These are phyloP conservation scores for Caradrina kadenii DNA, from an alignment of 2,888 invertebrate genomes.

Conservation along the genomic window DNA sequence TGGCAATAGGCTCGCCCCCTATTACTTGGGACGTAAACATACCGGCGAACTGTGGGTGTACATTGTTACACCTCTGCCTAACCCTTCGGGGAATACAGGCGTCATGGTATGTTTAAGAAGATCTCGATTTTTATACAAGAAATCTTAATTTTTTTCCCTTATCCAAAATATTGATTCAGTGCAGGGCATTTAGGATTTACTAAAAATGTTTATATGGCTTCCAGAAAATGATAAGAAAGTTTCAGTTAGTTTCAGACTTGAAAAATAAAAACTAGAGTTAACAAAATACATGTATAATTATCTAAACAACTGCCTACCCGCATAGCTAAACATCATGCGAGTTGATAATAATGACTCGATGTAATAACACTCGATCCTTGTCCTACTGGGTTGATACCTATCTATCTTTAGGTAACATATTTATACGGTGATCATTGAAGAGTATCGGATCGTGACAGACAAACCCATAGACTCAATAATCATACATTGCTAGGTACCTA, in stretches of 20 bases:
- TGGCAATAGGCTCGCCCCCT: too few species aligned
- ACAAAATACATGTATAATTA: too few species aligned
- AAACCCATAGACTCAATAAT: slow-evolving; percentile 18
- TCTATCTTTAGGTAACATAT: slow-evolving; percentile 16
- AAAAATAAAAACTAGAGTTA: not conserved
- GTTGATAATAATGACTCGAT: slow-evolving; percentile 1
- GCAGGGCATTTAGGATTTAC: not conserved
- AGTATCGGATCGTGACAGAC: slow-evolving; percentile 58
- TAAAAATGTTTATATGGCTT: not conserved
- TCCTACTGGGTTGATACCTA: slow-evolving; percentile 19
- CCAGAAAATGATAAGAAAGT: not conserved
- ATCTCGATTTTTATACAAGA: too few species aligned
- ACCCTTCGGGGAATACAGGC: too few species aligned
- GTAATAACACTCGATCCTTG: slow-evolving; percentile 33
- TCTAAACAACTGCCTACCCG: slow-evolving; percentile 7
- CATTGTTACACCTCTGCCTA: too few species aligned
- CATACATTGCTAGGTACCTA: not conserved
- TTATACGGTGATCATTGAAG: slow-evolving; percentile 38
- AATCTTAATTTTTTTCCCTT: too few species aligned
- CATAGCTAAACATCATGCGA: not conserved
- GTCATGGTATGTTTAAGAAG: too few species aligned
- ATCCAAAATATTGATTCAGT: not conserved
- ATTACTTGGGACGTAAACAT: too few species aligned
- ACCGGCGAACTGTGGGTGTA: too few species aligned
- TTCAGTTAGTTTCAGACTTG: too few species aligned